Evolutionary conservation across 2,888 invertebrate species (phyloP).

Genomic region (Amblyjoppa fuscipennis): DNA sequence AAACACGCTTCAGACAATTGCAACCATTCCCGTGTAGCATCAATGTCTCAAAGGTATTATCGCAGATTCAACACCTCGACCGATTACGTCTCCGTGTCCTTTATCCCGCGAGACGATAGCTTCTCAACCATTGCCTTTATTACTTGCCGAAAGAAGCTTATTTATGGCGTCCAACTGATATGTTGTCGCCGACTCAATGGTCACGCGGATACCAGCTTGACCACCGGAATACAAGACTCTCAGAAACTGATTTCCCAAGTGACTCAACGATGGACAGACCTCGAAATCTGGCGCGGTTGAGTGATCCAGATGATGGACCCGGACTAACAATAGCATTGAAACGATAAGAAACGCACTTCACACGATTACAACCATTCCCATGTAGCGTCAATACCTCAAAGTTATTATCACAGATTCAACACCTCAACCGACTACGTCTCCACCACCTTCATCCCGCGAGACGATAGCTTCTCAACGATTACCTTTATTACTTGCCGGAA

Average conservation of each 20-base stretch:
- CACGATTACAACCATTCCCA: not conserved
- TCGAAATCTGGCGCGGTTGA: not conserved
- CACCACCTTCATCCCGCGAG: not conserved
- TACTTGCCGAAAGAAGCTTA: constrained; percentile 47
- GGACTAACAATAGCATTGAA: not conserved
- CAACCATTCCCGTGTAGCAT: not conserved
- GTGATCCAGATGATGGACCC: not conserved
- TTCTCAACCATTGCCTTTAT: not conserved
- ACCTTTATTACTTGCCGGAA: constrained; percentile 36
- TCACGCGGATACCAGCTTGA: too few relatives aligned
- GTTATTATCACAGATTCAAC: not conserved
- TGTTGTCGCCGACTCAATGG: too few relatives aligned
- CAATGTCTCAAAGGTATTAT: not conserved
- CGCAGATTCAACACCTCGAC: not conserved
- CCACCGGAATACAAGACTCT: too few relatives aligned
- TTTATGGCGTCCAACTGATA: constrained; percentile 7
- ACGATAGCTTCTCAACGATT: not conserved
- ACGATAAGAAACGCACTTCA: not conserved
- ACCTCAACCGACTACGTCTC: not conserved
- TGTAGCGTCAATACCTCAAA: not conserved
- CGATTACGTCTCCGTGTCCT: not conserved
- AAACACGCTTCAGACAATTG: not conserved
- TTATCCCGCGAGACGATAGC: not conserved
- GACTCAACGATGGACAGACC: not conserved
- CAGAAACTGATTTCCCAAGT: too few relatives aligned